These are phyloP conservation scores for Samia ricini DNA, from an alignment of 1,140 invertebrate genomes.

Conservation along the genomic window DNA sequence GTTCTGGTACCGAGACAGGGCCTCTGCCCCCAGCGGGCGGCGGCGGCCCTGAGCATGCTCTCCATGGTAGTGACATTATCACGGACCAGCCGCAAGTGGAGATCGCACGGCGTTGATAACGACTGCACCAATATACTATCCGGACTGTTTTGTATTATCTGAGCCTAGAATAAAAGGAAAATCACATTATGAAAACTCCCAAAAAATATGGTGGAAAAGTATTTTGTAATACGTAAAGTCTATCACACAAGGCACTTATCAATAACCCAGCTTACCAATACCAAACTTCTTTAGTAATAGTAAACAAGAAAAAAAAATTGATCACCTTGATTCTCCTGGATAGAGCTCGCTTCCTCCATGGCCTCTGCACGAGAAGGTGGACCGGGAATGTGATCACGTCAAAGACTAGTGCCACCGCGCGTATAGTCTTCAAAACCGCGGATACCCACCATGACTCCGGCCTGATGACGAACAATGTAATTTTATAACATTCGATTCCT, in stretches of 20 bases:
- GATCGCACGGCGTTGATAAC: conserved; percentile 80
- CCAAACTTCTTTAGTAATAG: too few species aligned
- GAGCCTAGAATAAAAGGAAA: conserved; percentile 60
- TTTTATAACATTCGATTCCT: conserved; percentile 1
- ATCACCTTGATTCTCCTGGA: conserved; percentile 87
- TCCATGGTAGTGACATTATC: conserved; percentile 92
- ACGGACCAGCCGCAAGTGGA: conserved; percentile 85
- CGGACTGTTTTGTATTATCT: conserved; percentile 53
- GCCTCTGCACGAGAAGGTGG: conserved; percentile 91
- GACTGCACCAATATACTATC: conserved; percentile 85
- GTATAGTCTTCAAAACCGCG: conserved; percentile 85
- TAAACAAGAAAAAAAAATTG: too few species aligned
- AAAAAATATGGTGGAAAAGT: too few species aligned
- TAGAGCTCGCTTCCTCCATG: conserved; percentile 88
- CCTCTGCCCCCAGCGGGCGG: conserved; percentile 84
- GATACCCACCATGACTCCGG: conserved; percentile 89
- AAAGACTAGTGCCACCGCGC: conserved; percentile 88
- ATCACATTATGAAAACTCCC: not conserved
- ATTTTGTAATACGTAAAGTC: too few species aligned
- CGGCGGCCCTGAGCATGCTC: conserved; percentile 89
- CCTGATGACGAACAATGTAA: conserved; percentile 62
- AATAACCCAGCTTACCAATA: too few species aligned
- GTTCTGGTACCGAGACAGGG: conserved; percentile 94
- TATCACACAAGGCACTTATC: too few species aligned
- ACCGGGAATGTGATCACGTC: conserved; percentile 94